Base-by-base conservation (phyloP, 2,797 vertebrate species). In the Sebastes jordani region DNA sequence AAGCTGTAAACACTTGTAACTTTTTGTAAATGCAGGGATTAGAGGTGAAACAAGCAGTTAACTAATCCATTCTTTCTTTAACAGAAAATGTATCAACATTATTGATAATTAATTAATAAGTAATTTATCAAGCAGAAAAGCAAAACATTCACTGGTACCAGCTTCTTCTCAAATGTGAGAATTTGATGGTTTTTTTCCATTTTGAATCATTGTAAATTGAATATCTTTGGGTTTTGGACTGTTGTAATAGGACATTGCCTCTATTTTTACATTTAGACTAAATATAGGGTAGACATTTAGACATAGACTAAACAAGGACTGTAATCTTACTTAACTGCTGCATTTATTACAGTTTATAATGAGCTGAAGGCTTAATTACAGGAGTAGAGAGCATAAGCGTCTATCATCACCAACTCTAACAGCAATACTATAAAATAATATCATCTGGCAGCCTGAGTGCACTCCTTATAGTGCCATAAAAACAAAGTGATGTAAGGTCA, bases 401-500 rank as follows among this genome's bases (percentile, higher is more conserved):
- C 73, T 14, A 29, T 66, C 8, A 62, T 11, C 20, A 38, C 18
- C 49, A 52, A 14, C 52, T 52, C 11, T 6, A 32, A 70, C 7
- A 4, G 59, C 60, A 38, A 20, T 23, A 66, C 16, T 62, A 32
- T 74, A 10, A 80, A 71, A 30, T 4, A 23, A 23, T 11, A 46
- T 3, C 23, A 14, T 16, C 23, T 36, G 11, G 42, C 59, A 36
- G 46, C 46, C 60, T 5, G 7, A 67, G 61, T 18, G 42, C 38
- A 16, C 59, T 42, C 2, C 56, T 20, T 23, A 29, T 5, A 2
- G 38, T 2, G 11, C 25, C 62, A 42, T 69, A 30, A 72, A 70
- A 38, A 65, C 52, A 80, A 62, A 74, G 78, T 71, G 79, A 71
- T 64, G 32, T 58, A 2, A 54, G 62, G 52, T 76, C 71, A n/a